Evolutionary conservation across 2,888 invertebrate species (phyloP).

Genomic region (Cynaeus angustus): DNA sequence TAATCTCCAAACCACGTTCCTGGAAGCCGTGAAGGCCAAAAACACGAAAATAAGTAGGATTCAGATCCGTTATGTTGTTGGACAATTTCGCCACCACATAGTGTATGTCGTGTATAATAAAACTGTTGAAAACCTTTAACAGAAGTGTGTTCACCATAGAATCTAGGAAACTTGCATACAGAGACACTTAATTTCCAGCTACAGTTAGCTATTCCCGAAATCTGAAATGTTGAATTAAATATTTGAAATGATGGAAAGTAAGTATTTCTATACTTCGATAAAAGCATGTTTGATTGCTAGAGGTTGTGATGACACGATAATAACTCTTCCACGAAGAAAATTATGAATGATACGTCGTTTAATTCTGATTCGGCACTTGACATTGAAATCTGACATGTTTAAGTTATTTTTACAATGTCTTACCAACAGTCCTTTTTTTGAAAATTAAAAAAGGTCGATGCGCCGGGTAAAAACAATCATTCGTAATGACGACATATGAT

Average conservation of each 20-base stretch:
- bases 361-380: constrained; percentile 24
- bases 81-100: constrained; percentile 55
- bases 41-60: constrained; percentile 54
- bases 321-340: constrained; percentile 25
- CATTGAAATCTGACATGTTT: neutral
- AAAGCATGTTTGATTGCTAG: constrained; percentile 49
- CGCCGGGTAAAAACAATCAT: too few relatives aligned
- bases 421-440: neutral
- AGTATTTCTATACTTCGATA: constrained; percentile 55
- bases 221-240: constrained; percentile 43
- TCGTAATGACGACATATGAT: too few relatives aligned
- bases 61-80: constrained; percentile 47
- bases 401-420: too few relatives aligned
- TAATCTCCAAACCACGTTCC: constrained; percentile 59
- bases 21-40: constrained; percentile 57
- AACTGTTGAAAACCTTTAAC: constrained; percentile 56
- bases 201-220: constrained; percentile 57
- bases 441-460: too few relatives aligned
- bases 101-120: constrained; percentile 56
- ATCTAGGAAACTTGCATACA: constrained; percentile 44
- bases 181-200: constrained; percentile 49
- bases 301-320: constrained; percentile 28
- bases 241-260: neutral
- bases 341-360: constrained; percentile 26
- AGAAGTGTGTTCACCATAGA: constrained; percentile 46